Base-by-base conservation (phyloP, 2,888 invertebrate species). In the Watsonalla cultraria region DNA sequence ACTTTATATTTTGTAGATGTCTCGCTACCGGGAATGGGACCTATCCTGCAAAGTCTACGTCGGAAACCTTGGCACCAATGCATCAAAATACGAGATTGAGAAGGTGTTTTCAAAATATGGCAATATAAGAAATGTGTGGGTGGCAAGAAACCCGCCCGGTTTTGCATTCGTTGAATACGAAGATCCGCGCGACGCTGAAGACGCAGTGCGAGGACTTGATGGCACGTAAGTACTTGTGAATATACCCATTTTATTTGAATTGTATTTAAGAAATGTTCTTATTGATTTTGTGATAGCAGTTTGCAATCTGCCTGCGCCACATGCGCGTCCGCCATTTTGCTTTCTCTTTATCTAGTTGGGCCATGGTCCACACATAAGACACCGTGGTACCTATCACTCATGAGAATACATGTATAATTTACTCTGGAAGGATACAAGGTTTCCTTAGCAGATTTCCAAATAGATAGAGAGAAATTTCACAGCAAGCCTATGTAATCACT, bases 111-210 rank as follows among this genome's bases (percentile, higher is more conserved):
- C 94, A 55, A 96, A 96, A 84, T 98, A 96, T 82, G 98, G 98
- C 7, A 96, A 95, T 46, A 92, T 98, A 61, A 92, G 96, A 68
- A 98, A 97, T 84, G 97, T 98, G 50, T 98, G 98, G 98, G 97
- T 98, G 52, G 98, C 98, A 0, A 92, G 97, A 72, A 97, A 98
- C 78, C 98, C 97, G 46, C 97, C 97, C 6, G 98, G 97, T 14
- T 97, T 97, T 86, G 97, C 97, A 0, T 97, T 97, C 83, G 96
- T 96, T 5, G 97, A 97, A 84, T 97, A 93, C 81, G 96, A 97
- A 87, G 97, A 98, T 74, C 93, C 95, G 13, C 90, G 97, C 59
- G 97, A 97, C 78, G 97, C 97, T 11, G 96, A 96, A 82, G 97
- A 97, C 82, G 94, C 96, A 37, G 95, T 96, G 11, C 90, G 96